phyloP scores from a whole-genome alignment of 2,888 invertebrate genomes.

The Eristalinus sepulchralis region DNA sequence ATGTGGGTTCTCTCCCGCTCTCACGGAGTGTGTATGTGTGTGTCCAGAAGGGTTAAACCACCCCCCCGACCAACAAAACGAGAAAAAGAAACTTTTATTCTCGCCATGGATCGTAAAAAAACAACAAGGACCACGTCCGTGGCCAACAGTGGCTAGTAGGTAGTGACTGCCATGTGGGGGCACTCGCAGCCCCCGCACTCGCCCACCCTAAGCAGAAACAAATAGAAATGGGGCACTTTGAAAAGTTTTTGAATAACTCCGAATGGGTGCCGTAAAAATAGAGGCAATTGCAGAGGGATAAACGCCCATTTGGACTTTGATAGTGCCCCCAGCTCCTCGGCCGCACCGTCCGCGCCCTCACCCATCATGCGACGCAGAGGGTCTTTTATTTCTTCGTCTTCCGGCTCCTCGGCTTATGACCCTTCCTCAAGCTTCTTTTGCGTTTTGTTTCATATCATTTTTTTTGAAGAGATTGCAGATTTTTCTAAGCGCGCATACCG shows the following conservation, averaged over 20 bases:
- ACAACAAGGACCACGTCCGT: conserved; percentile 1
- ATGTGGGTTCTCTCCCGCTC: conserved; percentile 3
- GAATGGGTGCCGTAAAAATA: conserved; percentile 57
- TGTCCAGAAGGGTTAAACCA: conserved; percentile 49
- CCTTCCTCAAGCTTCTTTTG: not conserved
- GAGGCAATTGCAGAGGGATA: conserved; percentile 66
- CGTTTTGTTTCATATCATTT: not conserved
- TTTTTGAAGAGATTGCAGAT: not conserved
- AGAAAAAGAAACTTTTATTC: conserved; percentile 44
- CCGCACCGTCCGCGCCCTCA: not conserved
- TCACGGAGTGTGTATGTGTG: not conserved
- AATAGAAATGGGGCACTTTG: conserved; percentile 56
- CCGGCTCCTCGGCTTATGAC: not conserved
- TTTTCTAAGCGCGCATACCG: not conserved
- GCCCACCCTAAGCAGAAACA: conserved; percentile 50
- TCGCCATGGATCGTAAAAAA: conserved; percentile 51
- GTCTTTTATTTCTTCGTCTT: conserved; percentile 30
- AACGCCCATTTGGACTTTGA: conserved; percentile 65
- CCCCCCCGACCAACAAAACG: conserved; percentile 4
- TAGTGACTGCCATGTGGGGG: not conserved
- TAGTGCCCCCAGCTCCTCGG: conserved; percentile 27
- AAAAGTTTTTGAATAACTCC: conserved; percentile 52
- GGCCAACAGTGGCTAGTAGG: not conserved
- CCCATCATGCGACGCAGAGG: conserved; percentile 24
- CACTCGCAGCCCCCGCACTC: conserved; percentile 5